Percentiles rank a stretch among this genome's conserved stretches.
phyloP scores from a whole-genome alignment of 1,140 invertebrate species.

The Acromyrmex heyeri region DNA sequence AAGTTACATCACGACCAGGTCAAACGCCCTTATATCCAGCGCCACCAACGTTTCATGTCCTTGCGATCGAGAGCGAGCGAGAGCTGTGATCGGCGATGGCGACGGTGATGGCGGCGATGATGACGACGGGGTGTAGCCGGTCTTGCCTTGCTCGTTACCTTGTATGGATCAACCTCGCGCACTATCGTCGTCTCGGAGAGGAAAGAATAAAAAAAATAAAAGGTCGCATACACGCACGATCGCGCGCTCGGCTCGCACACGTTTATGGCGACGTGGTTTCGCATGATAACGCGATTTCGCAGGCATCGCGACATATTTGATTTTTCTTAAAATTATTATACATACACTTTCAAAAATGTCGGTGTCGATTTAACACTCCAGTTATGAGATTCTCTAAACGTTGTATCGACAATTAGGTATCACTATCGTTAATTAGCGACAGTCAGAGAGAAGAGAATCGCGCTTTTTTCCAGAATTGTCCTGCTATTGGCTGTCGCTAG shows the following conservation, averaged over 20 bases:
- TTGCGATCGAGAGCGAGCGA: not conserved
- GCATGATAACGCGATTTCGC: slow-evolving; percentile 52
- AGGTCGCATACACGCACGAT: slow-evolving; percentile 41
- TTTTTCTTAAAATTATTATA: slow-evolving; percentile 59
- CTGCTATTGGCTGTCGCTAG: no score
- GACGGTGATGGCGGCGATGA: slow-evolving; percentile 12
- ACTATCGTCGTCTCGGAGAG: slow-evolving; percentile 61
- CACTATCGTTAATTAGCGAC: no score
- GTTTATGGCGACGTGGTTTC: not conserved
- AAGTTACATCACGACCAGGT: slow-evolving; percentile 23
- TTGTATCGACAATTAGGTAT: no score
- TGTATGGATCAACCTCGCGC: slow-evolving; percentile 77
- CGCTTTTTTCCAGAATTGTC: no score
- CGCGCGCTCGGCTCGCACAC: slow-evolving; percentile 59
- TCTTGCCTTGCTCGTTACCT: slow-evolving; percentile 75
- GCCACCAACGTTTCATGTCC: not conserved
- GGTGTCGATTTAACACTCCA: no score
- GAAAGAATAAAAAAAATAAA: slow-evolving; percentile 59
- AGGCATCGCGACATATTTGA: slow-evolving; percentile 19
- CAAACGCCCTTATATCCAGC: slow-evolving; percentile 25
- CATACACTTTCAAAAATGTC: not conserved
- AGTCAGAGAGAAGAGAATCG: no score
- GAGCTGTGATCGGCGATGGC: slow-evolving; percentile 4
- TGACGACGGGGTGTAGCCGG: slow-evolving; percentile 65
- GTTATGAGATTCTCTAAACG: no score